phyloP scores from a whole-genome alignment of 1,140 invertebrate species.

The Drosophila lini region DNA sequence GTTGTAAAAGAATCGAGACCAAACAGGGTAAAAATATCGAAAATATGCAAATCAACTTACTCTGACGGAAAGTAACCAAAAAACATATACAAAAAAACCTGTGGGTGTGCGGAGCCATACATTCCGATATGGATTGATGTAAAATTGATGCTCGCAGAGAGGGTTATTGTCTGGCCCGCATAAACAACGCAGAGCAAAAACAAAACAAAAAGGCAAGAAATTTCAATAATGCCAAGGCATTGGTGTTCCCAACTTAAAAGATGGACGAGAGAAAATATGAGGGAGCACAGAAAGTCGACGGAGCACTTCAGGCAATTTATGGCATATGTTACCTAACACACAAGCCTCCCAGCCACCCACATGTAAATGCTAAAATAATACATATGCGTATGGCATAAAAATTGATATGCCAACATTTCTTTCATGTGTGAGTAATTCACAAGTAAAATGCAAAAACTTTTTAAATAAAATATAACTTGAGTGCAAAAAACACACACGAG shows the following conservation, averaged over 20 bases:
- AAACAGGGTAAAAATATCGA: conserved; percentile 59
- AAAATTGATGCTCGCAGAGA: conserved; percentile 77
- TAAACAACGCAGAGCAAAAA: conserved; percentile 62
- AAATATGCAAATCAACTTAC: conserved; percentile 75
- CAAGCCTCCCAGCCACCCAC: conserved; percentile 12
- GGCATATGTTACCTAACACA: conserved; percentile 78
- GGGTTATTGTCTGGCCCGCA: conserved; percentile 80
- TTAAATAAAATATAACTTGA: conserved; percentile 72
- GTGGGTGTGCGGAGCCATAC: conserved; percentile 16
- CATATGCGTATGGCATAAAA: conserved; percentile 77
- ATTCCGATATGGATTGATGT: conserved; percentile 74
- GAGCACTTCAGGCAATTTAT: conserved; percentile 79
- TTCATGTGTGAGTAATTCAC: conserved; percentile 81
- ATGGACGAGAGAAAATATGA: conserved; percentile 29
- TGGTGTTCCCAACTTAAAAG: conserved; percentile 54
- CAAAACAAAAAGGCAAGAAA: conserved; percentile 59
- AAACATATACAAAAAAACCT: conserved; percentile 25
- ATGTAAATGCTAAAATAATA: conserved; percentile 81
- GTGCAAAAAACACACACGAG: conserved; percentile 11
- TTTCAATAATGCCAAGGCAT: conserved; percentile 78
- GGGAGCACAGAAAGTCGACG: conserved; percentile 53
- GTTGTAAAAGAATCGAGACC: conserved; percentile 56
- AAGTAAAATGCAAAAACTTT: conserved; percentile 78
- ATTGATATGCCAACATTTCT: conserved; percentile 79
- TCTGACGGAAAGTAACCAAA: conserved; percentile 25